Conservation (phyloP, 2,888 invertebrate genomes). For the Tridacna crocea region DNA sequence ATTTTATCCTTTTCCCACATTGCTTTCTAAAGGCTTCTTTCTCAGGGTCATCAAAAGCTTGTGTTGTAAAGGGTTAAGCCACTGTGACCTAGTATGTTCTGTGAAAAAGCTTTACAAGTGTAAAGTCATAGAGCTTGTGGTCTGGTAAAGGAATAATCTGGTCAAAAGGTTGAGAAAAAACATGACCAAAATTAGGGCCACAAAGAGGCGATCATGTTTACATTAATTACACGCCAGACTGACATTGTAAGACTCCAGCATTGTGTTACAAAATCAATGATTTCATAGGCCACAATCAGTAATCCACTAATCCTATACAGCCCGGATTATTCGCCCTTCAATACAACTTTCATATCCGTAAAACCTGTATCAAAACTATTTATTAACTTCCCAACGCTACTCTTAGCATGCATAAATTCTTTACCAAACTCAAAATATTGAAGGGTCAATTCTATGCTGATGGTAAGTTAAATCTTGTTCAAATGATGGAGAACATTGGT, state of each 20-base stretch:
- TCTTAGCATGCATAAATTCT: too few relatives aligned
- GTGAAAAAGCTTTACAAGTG: too few relatives aligned
- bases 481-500: too few relatives aligned
- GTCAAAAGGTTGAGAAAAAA: background rate
- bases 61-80: too few relatives aligned
- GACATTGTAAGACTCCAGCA: background rate
- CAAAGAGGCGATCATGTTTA: conserved; percentile 9
- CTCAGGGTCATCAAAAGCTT: too few relatives aligned
- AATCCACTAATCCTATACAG: conserved; percentile 14
- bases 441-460: too few relatives aligned
- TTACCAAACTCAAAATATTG: too few relatives aligned
- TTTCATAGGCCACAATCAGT: conserved; percentile 3
- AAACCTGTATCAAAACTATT: background rate
- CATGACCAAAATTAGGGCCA: background rate
- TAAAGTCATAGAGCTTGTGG: too few relatives aligned
- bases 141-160: background rate
- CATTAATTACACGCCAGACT: conserved; percentile 14
- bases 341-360: background rate
- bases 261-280: conserved; percentile 17
- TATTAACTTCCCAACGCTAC: background rate
- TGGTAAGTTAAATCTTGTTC: too few relatives aligned
- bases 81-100: too few relatives aligned
- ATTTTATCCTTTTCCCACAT: too few relatives aligned
- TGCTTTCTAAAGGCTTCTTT: too few relatives aligned
- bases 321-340: conserved; percentile 13